Evolutionary conservation across 2,797 vertebrate species (phyloP), one percentile per base, ranked within the genome.

Genomic region (Microctenopoma lineatum): DNA sequence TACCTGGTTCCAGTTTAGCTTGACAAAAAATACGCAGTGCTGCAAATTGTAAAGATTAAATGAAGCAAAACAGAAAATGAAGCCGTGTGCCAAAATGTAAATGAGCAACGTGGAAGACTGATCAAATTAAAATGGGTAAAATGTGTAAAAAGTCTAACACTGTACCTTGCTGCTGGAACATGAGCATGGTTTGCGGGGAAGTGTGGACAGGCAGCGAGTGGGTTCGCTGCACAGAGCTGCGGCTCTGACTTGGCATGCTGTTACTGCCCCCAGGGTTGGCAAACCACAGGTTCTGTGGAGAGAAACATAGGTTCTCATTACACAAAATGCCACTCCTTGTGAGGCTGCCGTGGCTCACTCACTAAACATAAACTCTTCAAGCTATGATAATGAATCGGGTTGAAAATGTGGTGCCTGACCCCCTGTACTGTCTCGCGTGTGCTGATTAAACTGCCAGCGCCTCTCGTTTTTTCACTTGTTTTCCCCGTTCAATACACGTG

Each of bases 161-260:
- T 9, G 63, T 92, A 98, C 97, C 97, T 94, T 96, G 95, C 81
- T 95, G 95, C 90, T 97, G 97, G 92, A 97, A 98, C 94, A 97
- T 95, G 81, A 98, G 95, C 93, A 98, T 96, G 91, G 96, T 96
- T 91, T 98, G 96, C 36, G 96, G 97, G 46, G 97, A 97, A 0
- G 96, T 97, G 92, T 98, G 97, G 82, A 98, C 96, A 25, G 97
- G 97, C 70, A 98, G 95, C 0, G 97, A 98, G 87, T 97, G 96
- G 44, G 97, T 98, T 68, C 97, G 94, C 89, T 98, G 97, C 80
- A 98, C 97, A 0, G 96, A 97, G 90, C 97, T 98, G 80, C 96
- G 96, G 85, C 95, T 96, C 93, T 96, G 96, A 86, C 96, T 96
- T 50, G 97, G 96, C 96, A 97, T 97, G 89, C 96, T 97, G 94